phyloP scores from a whole-genome alignment of 2,888 invertebrate species.

The Lochmaea capreae region DNA sequence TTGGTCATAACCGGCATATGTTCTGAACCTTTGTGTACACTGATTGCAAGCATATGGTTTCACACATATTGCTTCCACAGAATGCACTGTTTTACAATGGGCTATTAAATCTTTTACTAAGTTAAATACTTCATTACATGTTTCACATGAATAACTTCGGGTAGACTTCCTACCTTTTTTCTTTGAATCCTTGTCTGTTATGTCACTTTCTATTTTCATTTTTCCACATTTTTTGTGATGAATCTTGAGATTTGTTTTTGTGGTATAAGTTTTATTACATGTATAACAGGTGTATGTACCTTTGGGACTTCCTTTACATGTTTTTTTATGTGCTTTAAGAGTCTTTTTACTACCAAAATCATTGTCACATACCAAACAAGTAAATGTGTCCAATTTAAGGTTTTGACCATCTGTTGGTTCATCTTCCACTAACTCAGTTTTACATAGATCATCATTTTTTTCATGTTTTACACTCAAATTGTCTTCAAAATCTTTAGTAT shows the following conservation, averaged over 20 bases:
- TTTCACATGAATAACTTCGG: slow-evolving; percentile 49
- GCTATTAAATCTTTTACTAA: slow-evolving; percentile 52
- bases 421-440: not conserved
- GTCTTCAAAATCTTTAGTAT: slow-evolving; percentile 18
- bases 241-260: slow-evolving; percentile 23
- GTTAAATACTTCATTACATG: slow-evolving; percentile 50
- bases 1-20: slow-evolving; percentile 48
- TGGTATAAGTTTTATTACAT: slow-evolving; percentile 22
- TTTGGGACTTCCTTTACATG: slow-evolving; percentile 18
- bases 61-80: slow-evolving; percentile 49
- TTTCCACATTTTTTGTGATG: slow-evolving; percentile 29
- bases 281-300: slow-evolving; percentile 23
- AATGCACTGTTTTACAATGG: slow-evolving; percentile 54
- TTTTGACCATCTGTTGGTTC: slow-evolving; percentile 6
- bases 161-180: slow-evolving; percentile 28
- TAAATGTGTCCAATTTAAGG: slow-evolving; percentile 1
- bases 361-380: slow-evolving; percentile 21
- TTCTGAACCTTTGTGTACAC: slow-evolving; percentile 53
- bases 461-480: slow-evolving; percentile 16
- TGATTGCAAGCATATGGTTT: slow-evolving; percentile 56
- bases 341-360: slow-evolving; percentile 24
- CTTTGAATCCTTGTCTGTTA: slow-evolving; percentile 18
- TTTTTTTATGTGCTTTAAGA: slow-evolving; percentile 20
- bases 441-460: not conserved
- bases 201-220: slow-evolving; percentile 8